These are phyloP conservation scores for Acrossocheilus wenchowensis DNA, from an alignment of 2,797 vertebrate species.

Conservation along the genomic window DNA sequence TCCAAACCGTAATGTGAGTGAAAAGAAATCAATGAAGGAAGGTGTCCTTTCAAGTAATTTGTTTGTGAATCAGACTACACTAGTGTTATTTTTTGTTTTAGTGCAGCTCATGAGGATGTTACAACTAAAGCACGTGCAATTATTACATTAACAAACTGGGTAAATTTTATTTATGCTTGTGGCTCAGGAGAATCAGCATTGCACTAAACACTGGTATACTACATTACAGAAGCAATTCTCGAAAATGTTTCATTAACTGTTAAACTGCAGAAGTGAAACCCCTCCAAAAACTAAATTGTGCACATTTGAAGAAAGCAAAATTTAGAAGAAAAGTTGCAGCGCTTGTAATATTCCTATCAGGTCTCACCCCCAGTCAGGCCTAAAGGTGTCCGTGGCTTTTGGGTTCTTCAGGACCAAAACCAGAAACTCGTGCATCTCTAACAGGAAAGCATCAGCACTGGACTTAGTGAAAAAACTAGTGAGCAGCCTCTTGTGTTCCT, in stretches of 20 bases:
- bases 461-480: constrained; percentile 80
- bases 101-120: no score
- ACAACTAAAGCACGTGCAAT: not conserved
- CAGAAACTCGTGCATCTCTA: constrained; percentile 94
- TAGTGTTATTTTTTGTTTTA: no score
- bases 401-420: constrained; percentile 79
- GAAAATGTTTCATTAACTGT: no score
- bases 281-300: not conserved
- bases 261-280: not conserved
- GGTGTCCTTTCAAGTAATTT: no score
- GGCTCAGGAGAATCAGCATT: not conserved
- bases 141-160: not conserved
- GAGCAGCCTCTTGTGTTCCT: constrained; percentile 74
- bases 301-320: not conserved
- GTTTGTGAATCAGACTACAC: not conserved
- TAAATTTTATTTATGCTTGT: not conserved
- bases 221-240: not conserved
- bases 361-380: constrained; percentile 84
- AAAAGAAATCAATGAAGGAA: not conserved
- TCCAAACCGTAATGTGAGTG: not conserved
- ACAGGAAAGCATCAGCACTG: constrained; percentile 82
- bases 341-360: not conserved
- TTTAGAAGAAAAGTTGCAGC: not conserved
- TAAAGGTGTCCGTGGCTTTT: constrained; percentile 72
- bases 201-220: not conserved